Base-by-base conservation (phyloP, 2,888 invertebrate genomes). In the Epinotia brunnichana region DNA sequence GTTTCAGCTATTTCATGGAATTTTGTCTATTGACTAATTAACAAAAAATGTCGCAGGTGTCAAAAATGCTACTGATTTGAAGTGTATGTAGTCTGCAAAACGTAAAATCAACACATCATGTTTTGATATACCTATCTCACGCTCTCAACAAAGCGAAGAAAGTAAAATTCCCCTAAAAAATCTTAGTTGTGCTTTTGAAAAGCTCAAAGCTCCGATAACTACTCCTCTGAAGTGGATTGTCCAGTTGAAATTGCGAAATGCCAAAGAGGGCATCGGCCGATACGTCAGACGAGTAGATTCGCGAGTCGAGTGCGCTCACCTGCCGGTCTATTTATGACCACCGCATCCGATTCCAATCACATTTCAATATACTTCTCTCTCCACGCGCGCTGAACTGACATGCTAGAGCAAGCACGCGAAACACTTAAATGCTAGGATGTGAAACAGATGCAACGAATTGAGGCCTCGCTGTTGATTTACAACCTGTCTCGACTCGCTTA, bases 221-320 rank as follows among this genome's bases (percentile, higher is more conserved):
- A 35, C 29, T 9, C 11, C 3, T 24, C 44, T 61, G 21, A 61
- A 39, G 19, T 24, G 13, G 44, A 24, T 15, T 61, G 62, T 62
- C 48, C 62, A 57, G 29, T 24, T 5, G 29, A 39, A 59, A 48
- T 48, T 17, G 62, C 24, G n/a, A n/a, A n/a, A 3, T 10, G 48
- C 21, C 19, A 19, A 57, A 64, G 56, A 39, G 70, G 51, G 39
- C 70, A 64, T 63, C 41, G 10, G n/a, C 57, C 48, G 54, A 51
- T 51, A 39, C 57, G 59, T 53, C 60, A n/a, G 44, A 11, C 61
- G 41, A 53, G 69, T 54, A 48, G 68, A 64, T n/a, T 10, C 63
- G 69, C 56, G 21, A 59, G 63, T 70, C 57, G 70, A 70, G 70
- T 70, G 51, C 35, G 35, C 69, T 44, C 62, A 56, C 63, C 63